phyloP scores from a whole-genome alignment of 2,888 invertebrate species.

The Cryptophagus acutangulus region DNA sequence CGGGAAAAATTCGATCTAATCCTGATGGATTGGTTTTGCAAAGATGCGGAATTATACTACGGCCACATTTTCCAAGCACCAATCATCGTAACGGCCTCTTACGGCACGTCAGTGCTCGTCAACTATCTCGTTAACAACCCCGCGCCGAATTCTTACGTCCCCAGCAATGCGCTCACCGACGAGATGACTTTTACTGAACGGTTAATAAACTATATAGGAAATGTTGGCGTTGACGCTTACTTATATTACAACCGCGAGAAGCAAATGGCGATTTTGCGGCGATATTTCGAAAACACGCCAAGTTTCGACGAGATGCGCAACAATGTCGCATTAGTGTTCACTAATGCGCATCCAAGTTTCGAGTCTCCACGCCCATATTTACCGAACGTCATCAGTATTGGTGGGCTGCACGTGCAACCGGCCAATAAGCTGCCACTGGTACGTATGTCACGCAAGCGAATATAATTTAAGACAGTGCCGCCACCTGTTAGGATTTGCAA shows the following conservation, averaged over 20 bases:
- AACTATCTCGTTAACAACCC: conserved; percentile 30
- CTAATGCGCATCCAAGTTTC: conserved; percentile 35
- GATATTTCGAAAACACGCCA: conserved; percentile 32
- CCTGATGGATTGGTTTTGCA: conserved; percentile 35
- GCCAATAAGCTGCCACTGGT: neutral
- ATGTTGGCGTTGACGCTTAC: conserved; percentile 8
- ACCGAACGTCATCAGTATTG: conserved; percentile 37
- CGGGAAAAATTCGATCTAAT: conserved; percentile 35
- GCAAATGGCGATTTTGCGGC: conserved; percentile 22
- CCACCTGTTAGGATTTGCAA: conserved; percentile 21
- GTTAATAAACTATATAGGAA: conserved; percentile 4
- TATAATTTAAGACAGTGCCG: too few species aligned
- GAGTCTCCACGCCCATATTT: conserved; percentile 34
- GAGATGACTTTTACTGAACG: conserved; percentile 33
- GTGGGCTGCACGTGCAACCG: conserved; percentile 33
- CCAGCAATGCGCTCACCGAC: conserved; percentile 30
- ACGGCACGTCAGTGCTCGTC: conserved; percentile 24
- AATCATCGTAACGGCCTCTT: conserved; percentile 31
- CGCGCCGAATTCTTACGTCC: conserved; percentile 39
- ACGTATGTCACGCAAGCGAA: too few species aligned
- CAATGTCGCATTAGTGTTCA: conserved; percentile 31
- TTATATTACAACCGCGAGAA: conserved; percentile 11
- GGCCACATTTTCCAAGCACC: conserved; percentile 36
- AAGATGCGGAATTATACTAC: conserved; percentile 37
- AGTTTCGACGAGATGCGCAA: conserved; percentile 25